Conservation (phyloP, 2,888 invertebrate genomes). For the Bimastos eiseni region DNA sequence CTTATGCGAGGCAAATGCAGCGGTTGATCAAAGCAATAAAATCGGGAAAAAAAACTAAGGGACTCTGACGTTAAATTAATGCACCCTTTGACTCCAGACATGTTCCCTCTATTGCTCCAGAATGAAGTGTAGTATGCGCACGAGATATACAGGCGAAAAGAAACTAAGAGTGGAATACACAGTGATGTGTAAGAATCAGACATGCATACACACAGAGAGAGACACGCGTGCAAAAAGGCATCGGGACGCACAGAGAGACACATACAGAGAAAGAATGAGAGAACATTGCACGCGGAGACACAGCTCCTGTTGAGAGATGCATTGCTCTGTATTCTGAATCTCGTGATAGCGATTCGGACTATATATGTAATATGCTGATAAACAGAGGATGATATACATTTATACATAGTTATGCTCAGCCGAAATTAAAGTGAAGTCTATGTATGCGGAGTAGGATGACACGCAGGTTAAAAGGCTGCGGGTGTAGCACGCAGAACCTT, state of each 20-base stretch:
- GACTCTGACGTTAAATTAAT: neutral
- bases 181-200: no score
- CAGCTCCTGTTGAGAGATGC: neutral
- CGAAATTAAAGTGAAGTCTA: neutral
- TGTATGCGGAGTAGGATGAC: no score
- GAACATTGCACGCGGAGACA: no score
- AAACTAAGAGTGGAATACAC: neutral
- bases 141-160: neutral
- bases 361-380: neutral
- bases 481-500: no score
- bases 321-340: no score
- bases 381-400: neutral
- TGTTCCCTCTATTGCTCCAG: neutral
- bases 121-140: neutral
- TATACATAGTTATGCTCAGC: neutral
- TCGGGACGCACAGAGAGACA: no score
- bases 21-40: neutral
- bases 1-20: neutral
- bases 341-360: neutral
- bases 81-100: neutral
- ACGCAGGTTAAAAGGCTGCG: no score
- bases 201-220: no score
- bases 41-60: neutral
- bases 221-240: no score
- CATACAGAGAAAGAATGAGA: no score